Evolutionary conservation across 2,888 invertebrate genomes (phyloP).

Genomic region (Netelia inedita): DNA sequence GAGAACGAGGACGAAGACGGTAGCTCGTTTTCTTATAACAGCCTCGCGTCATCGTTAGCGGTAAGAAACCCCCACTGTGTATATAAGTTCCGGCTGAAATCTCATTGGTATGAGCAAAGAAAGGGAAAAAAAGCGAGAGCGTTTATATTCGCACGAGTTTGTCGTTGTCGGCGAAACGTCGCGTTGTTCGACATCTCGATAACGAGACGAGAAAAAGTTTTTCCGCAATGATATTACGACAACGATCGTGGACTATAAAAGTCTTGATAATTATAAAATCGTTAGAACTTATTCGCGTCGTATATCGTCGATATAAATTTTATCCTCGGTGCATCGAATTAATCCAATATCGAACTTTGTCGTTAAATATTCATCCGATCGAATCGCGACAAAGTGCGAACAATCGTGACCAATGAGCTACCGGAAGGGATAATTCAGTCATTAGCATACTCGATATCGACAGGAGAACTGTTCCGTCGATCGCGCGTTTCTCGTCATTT

Average conservation of each 20-base stretch:
- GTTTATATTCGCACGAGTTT: constrained; percentile 18
- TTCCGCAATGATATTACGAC: background rate
- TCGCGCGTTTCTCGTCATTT: constrained; percentile 21
- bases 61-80: constrained; percentile 14
- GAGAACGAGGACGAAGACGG: constrained; percentile 19
- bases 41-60: constrained; percentile 32
- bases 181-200: constrained; percentile 11
- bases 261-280: constrained; percentile 3
- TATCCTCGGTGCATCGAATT: background rate
- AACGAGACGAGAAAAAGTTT: constrained; percentile 14
- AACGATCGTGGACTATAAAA: background rate
- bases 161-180: constrained; percentile 3
- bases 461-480: background rate
- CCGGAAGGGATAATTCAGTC: background rate
- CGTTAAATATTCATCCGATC: background rate
- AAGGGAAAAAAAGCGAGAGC: background rate
- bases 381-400: background rate
- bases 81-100: background rate
- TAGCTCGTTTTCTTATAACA: constrained; percentile 9
- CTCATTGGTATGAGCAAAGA: background rate
- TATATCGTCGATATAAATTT: background rate
- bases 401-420: background rate
- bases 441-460: background rate
- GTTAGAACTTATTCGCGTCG: background rate
- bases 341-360: background rate